A percentile compares a stretch with the other conserved stretches of the same genome.
Evolutionary conservation across 2,113 vertebrate genomes (phyloP).

Genomic region (Micronycteris hirsuta): DNA sequence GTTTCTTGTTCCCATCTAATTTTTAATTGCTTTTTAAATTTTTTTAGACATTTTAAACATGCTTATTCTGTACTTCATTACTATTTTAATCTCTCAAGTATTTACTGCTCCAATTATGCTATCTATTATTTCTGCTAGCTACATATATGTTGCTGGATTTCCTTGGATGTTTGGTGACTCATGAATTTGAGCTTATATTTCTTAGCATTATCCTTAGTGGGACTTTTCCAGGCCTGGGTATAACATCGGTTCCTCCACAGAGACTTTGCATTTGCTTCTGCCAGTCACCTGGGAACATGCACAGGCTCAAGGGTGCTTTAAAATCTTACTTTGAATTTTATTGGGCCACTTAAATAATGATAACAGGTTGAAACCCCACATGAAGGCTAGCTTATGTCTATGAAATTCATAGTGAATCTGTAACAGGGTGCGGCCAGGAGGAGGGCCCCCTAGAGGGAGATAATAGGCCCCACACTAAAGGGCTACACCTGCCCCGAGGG

Average conservation of each 20-base stretch:
- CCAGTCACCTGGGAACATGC: not conserved
- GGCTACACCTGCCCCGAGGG: too few species aligned
- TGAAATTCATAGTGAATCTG: not conserved
- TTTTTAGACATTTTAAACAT: not conserved
- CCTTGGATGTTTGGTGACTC: not conserved
- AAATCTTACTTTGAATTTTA: slow-evolving; percentile 26
- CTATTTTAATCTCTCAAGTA: slow-evolving; percentile 4
- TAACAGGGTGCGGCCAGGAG: too few species aligned
- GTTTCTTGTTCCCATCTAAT: not conserved
- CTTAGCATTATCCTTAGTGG: not conserved
- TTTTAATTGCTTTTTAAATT: not conserved
- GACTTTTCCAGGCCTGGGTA: not conserved
- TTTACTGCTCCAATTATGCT: not conserved
- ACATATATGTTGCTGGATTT: not conserved
- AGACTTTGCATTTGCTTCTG: not conserved
- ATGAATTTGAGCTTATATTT: not conserved
- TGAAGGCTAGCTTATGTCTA: not conserved
- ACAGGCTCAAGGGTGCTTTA: not conserved
- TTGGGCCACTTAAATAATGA: not conserved
- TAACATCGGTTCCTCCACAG: not conserved
- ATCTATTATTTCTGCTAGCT: not conserved
- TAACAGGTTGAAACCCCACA: not conserved
- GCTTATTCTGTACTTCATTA: not conserved
- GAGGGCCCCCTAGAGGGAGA: too few species aligned
- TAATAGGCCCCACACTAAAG: too few species aligned